Base-by-base conservation (phyloP, 2,113 vertebrate genomes). In the Naja naja region DNA sequence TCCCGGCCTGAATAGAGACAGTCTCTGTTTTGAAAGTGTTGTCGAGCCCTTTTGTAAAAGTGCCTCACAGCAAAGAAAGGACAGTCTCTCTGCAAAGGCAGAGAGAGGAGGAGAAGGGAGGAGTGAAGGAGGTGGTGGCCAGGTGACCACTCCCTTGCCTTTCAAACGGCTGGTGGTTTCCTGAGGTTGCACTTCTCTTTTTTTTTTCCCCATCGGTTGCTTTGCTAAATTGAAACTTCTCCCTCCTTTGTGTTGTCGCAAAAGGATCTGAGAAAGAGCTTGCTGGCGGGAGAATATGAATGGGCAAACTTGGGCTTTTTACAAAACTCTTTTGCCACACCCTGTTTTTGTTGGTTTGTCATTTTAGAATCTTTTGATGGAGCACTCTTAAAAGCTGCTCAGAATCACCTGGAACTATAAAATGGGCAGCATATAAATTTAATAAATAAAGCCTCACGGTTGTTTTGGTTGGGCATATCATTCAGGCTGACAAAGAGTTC, bases 81-180 rank as follows among this genome's bases (percentile, higher is more conserved):
- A 43, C 9, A 43, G n/a, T 11, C 69, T 92, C 88, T 92, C 11
- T 20, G 47, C n/a, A 27, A 49, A 64, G 91, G 86, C 47, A 56
- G 52, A 30, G n/a, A 23, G 9, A 25, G 56, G 56, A 25, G 23
- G 56, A 10, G 49, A 9, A 47, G 45, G 9, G 49, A 4, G 86
- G 58, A 69, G 30, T 22, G 88, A 74, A 1, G 1, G 10, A 69
- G 0, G 22, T 47, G 34, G 55, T 52, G 10, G 10, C 43, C 55
- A 90, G 14, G 93, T 93, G 93, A 95, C 94, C 94, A 91, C 95
- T 95, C 69, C 88, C 88, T 34, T 91, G 85, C 54, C 47, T 54
- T 0, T 14, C 85, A 89, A 97, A 97, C 97, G 95, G 97, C 97
- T 97, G 94, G 98, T 96, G 97, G 97, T 98, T 98, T 98, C 97